phyloP scores from a whole-genome alignment of 2,888 invertebrate genomes.

The Azorinus chamasolen region DNA sequence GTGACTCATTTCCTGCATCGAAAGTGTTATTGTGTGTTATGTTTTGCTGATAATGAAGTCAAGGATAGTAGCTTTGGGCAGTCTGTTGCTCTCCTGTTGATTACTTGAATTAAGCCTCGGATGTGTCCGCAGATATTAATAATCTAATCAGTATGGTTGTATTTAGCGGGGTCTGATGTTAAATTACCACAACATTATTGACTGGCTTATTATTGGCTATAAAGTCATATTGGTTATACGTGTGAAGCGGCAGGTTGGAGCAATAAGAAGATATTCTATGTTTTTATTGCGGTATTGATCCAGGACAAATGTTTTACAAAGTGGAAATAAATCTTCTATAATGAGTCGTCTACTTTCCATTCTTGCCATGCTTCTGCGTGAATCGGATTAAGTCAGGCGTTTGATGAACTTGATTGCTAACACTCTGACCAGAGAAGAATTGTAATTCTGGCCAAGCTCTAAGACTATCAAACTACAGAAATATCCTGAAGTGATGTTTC shows the following conservation, averaged over 20 bases:
- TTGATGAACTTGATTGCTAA: no score
- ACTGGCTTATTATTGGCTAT: background rate
- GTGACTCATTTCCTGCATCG: no score
- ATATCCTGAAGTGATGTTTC: no score
- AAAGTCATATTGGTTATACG: slow-evolving; percentile 3
- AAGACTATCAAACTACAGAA: no score
- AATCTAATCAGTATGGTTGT: no score
- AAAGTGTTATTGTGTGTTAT: no score
- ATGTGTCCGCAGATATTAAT: background rate
- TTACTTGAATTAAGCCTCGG: slow-evolving; percentile 2
- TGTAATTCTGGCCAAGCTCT: no score
- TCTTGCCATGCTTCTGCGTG: slow-evolving; percentile 5
- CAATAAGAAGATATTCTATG: background rate
- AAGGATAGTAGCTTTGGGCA: no score
- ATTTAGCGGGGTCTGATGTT: no score
- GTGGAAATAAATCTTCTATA: slow-evolving; percentile 8
- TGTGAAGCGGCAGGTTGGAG: background rate
- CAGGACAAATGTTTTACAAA: background rate
- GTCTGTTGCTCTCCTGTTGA: background rate
- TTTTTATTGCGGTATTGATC: slow-evolving; percentile 3
- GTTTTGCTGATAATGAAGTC: no score
- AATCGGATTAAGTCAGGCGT: background rate
- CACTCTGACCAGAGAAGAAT: no score
- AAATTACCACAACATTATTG: no score
- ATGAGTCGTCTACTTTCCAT: background rate